These are phyloP conservation scores for Hybognathus amarus DNA, from an alignment of 2,797 vertebrate species.

Conservation along the genomic window DNA sequence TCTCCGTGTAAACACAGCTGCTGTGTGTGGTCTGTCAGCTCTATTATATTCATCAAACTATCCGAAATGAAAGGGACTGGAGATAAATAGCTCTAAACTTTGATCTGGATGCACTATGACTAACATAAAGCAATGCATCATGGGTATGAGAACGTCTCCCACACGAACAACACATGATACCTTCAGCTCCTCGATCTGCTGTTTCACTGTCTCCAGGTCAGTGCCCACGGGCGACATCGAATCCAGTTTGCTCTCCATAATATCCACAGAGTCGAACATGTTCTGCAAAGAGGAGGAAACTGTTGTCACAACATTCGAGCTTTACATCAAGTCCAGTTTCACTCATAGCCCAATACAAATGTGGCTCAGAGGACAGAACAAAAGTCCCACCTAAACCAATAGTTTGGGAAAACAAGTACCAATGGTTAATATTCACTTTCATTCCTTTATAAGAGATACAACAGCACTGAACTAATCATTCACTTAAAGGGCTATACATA, in stretches of 20 bases:
- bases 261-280: slow-evolving; percentile 98
- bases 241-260: slow-evolving; percentile 92
- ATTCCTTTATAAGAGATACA: neutral
- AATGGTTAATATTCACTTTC: neutral
- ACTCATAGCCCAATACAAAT: slow-evolving; percentile 33
- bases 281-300: slow-evolving; percentile 77
- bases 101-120: slow-evolving; percentile 27
- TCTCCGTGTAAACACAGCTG: slow-evolving; percentile 66
- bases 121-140: neutral
- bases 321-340: slow-evolving; percentile 62
- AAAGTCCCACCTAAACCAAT: slow-evolving; percentile 32
- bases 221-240: slow-evolving; percentile 96
- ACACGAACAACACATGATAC: slow-evolving; percentile 70
- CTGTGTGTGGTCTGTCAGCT: slow-evolving; percentile 44
- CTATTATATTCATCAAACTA: slow-evolving; percentile 47
- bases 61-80: slow-evolving; percentile 32
- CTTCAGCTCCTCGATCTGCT: slow-evolving; percentile 97
- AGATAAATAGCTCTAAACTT: slow-evolving; percentile 45
- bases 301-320: slow-evolving; percentile 65
- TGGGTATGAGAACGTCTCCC: neutral
- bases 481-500: neutral
- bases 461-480: neutral
- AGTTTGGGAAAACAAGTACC: neutral
- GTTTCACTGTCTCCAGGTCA: slow-evolving; percentile 97
- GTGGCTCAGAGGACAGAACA: slow-evolving; percentile 33